phyloP scores from a whole-genome alignment of 2,113 vertebrate genomes.

The Alligator mississippiensis region DNA sequence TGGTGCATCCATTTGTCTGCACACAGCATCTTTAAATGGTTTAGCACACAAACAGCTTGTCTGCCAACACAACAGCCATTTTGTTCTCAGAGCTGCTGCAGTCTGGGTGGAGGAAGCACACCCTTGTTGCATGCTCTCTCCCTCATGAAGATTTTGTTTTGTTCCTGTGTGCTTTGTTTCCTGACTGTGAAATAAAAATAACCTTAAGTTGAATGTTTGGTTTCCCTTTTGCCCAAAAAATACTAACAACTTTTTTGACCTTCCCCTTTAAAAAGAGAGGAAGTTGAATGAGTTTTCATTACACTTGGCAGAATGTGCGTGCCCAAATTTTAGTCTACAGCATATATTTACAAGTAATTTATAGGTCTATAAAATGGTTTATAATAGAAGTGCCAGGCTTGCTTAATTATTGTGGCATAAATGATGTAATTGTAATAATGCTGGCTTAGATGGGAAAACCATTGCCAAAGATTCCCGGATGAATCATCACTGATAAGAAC shows the following conservation, averaged over 20 bases:
- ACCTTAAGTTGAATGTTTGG: not conserved
- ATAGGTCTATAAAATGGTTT: constrained; percentile 54
- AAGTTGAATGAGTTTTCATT: not conserved
- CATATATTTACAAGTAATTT: constrained; percentile 47
- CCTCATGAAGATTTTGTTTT: not conserved
- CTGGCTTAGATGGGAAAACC: constrained; percentile 55
- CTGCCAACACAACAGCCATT: rapidly evolving
- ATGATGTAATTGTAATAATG: constrained; percentile 60
- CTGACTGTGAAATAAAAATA: not conserved
- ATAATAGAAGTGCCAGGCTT: constrained; percentile 4
- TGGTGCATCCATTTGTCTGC: rapidly evolving
- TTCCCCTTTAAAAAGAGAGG: not conserved
- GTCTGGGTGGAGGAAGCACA: rapidly evolving
- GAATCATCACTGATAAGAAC: constrained; percentile 65
- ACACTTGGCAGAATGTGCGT: not conserved
- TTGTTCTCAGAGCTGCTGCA: not conserved
- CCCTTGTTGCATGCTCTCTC: not conserved
- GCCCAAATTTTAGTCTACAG: not conserved
- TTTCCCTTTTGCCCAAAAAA: not conserved
- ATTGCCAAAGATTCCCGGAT: constrained; percentile 62
- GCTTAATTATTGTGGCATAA: constrained; percentile 69
- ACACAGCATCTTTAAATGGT: rapidly evolving
- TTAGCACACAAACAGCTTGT: not conserved
- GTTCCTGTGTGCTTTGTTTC: not conserved
- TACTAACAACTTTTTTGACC: not conserved